Conservation (phyloP, 2,888 invertebrate species). For the Folsomia manolachei region DNA sequence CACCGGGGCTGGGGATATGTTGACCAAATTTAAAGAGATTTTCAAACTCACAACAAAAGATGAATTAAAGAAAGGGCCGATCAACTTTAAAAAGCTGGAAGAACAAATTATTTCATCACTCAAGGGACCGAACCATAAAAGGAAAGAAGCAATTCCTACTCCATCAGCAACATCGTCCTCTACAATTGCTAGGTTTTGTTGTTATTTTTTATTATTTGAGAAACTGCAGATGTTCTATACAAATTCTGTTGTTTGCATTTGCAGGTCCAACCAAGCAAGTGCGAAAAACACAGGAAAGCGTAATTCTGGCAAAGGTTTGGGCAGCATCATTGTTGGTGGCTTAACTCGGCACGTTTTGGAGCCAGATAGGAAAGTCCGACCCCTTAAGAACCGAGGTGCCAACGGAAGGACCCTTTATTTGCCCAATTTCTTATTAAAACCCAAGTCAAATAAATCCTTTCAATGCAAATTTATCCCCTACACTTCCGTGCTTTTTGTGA, state of each 20-base stretch:
- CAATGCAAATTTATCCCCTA: not conserved
- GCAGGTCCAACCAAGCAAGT: not conserved
- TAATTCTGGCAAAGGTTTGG: too few species aligned
- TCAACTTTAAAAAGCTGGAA: conserved; percentile 4
- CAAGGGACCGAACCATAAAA: not conserved
- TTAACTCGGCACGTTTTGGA: not conserved
- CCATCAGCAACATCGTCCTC: not conserved
- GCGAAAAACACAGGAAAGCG: not conserved
- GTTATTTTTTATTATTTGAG: not conserved
- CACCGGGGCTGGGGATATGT: conserved; percentile 8
- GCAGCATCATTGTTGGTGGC: not conserved
- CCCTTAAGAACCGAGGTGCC: too few species aligned
- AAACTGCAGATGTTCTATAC: not conserved
- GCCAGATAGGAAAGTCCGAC: not conserved
- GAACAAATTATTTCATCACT: not conserved
- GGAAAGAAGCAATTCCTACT: too few species aligned
- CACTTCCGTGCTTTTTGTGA: not conserved
- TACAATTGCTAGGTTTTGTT: not conserved
- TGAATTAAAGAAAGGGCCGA: not conserved
- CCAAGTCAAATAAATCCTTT: too few species aligned
- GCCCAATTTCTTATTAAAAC: not conserved
- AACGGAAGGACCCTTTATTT: not conserved
- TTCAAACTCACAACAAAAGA: not conserved
- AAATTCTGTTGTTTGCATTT: not conserved
- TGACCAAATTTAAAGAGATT: not conserved